Evolutionary conservation across 2,888 invertebrate species (phyloP).

Genomic region (Polyommatus icarus): DNA sequence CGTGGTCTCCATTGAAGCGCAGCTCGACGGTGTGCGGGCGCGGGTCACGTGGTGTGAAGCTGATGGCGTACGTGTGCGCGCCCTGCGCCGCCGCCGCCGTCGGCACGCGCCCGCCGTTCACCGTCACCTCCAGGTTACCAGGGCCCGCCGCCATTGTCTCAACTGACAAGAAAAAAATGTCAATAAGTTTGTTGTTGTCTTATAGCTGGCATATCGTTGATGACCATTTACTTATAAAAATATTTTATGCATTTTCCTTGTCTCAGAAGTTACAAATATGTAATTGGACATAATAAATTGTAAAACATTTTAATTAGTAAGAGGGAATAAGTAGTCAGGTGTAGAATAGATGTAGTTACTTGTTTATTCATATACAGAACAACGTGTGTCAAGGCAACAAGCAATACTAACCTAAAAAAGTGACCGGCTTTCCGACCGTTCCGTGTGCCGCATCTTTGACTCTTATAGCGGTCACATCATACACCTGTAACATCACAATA

Average conservation of each 20-base stretch:
- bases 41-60: constrained; percentile 96
- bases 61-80: constrained; percentile 97
- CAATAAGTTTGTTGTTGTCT: too few species aligned
- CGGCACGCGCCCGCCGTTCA: constrained; percentile 98
- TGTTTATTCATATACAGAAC: too few species aligned
- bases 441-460: constrained; percentile 94
- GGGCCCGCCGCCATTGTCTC: constrained; percentile 99
- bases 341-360: too few species aligned
- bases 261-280: too few species aligned
- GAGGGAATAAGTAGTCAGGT: too few species aligned
- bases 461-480: constrained; percentile 95
- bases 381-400: too few species aligned
- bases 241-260: too few species aligned
- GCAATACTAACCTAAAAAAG: constrained; percentile 86
- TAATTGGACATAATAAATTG: too few species aligned
- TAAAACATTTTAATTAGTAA: too few species aligned
- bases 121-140: constrained; percentile 98
- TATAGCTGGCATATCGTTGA: too few species aligned
- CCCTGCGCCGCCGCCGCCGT: constrained; percentile 98
- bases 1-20: constrained; percentile 97
- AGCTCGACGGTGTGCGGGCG: constrained; percentile 96
- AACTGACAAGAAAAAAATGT: constrained; percentile 75
- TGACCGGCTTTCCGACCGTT: constrained; percentile 93
- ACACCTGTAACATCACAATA: constrained; percentile 81
- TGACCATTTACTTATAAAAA: too few species aligned